phyloP scores from a whole-genome alignment of 2,888 invertebrate genomes.

The Ichneumon xanthorius region DNA sequence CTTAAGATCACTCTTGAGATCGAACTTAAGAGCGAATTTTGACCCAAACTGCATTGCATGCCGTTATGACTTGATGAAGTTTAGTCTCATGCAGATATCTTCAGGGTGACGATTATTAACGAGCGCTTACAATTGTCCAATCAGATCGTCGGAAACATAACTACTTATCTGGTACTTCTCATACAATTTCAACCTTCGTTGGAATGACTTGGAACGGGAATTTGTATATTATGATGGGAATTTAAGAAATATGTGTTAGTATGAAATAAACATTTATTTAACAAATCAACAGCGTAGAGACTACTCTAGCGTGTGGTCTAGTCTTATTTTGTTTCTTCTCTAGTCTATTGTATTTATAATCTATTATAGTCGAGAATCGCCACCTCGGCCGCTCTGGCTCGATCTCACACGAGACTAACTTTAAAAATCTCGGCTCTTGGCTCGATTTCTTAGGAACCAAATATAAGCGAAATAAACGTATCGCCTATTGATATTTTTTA shows the following conservation, averaged over 20 bases:
- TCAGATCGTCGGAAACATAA: slow-evolving; percentile 71
- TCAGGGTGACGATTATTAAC: background rate
- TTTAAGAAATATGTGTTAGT: slow-evolving; percentile 51
- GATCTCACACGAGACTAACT: slow-evolving; percentile 47
- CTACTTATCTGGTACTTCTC: slow-evolving; percentile 75
- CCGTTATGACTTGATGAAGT: too few relatives aligned
- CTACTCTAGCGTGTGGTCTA: slow-evolving; percentile 74
- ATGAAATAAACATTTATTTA: slow-evolving; percentile 82
- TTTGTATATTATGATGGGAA: slow-evolving; percentile 1
- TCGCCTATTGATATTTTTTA: slow-evolving; percentile 20
- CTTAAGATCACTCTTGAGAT: too few relatives aligned
- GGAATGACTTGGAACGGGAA: background rate
- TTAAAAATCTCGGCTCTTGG: slow-evolving; percentile 22
- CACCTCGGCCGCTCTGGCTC: slow-evolving; percentile 52
- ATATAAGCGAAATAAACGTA: slow-evolving; percentile 45
- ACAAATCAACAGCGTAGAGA: slow-evolving; percentile 80
- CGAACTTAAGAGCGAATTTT: too few relatives aligned
- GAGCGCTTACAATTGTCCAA: background rate
- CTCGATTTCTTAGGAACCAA: slow-evolving; percentile 9
- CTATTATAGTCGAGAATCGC: slow-evolving; percentile 55
- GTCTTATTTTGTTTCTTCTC: slow-evolving; percentile 59
- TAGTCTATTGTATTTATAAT: slow-evolving; percentile 30
- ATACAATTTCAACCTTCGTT: slow-evolving; percentile 72
- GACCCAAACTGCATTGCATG: too few relatives aligned
- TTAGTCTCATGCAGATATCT: too few relatives aligned